Percentiles rank a stretch among this genome's conserved stretches.
These are phyloP conservation scores for Coracias cyanogaster DNA, from an alignment of 2,797 vertebrate species.

Conservation along the genomic window DNA sequence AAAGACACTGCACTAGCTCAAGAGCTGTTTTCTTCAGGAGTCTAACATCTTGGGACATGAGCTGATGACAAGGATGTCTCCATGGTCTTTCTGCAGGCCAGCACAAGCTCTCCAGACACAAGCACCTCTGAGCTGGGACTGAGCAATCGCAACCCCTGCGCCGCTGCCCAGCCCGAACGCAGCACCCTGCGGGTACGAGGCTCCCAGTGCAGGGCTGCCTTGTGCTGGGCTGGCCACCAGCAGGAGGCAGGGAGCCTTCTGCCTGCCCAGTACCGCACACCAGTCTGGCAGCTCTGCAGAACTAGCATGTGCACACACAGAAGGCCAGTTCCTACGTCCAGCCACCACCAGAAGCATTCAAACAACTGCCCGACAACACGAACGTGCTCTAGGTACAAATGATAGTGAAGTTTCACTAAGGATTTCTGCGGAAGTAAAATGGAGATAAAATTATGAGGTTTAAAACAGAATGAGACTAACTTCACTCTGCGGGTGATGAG, in stretches of 20 bases:
- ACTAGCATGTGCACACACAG: fast-evolving
- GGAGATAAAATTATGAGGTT: neutral
- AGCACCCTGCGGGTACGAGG: neutral
- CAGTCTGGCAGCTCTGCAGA: neutral
- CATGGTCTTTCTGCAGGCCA: neutral
- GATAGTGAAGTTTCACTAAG: neutral
- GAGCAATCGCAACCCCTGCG: neutral
- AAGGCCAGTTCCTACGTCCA: neutral
- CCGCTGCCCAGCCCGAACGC: fast-evolving
- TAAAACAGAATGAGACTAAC: neutral
- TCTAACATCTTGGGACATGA: neutral
- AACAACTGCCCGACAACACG: neutral
- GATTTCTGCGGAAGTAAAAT: neutral
- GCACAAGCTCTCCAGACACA: neutral
- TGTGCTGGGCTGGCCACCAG: neutral
- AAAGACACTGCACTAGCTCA: neutral
- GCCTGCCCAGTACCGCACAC: neutral
- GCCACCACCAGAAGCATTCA: neutral
- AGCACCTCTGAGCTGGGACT: neutral
- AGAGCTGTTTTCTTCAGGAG: neutral
- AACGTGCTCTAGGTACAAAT: fast-evolving
- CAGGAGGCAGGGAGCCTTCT: neutral
- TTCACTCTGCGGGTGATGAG: no score
- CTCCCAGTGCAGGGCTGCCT: neutral
- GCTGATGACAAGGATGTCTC: neutral